These are phyloP conservation scores for Nineta flava DNA, from an alignment of 2,888 invertebrate genomes.

Conservation along the genomic window DNA sequence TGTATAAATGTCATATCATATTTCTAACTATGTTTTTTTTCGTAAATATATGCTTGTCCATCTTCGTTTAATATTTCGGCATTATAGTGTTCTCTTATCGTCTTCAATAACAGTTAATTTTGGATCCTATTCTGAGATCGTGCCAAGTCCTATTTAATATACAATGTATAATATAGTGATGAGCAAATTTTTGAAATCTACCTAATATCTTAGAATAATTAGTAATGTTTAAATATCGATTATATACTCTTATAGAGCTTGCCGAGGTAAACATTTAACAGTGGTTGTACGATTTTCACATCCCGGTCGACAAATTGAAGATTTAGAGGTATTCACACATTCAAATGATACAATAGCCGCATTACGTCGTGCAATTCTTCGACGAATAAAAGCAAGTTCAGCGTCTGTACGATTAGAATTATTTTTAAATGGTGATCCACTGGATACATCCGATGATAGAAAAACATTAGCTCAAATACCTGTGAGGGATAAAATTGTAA, in stretches of 20 bases:
- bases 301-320: constrained; percentile 76
- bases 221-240: neutral
- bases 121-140: neutral
- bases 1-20: too few species aligned
- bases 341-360: constrained; percentile 86
- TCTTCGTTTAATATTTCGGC: too few species aligned
- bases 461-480: constrained; percentile 75
- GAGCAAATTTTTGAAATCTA: neutral
- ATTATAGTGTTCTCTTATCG: too few species aligned
- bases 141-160: too few species aligned
- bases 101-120: too few species aligned
- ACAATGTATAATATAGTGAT: neutral
- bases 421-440: constrained; percentile 72
- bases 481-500: constrained; percentile 75
- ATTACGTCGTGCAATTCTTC: constrained; percentile 60
- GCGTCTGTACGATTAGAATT: constrained; percentile 77
- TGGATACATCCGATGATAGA: constrained; percentile 76
- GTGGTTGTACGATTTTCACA: constrained; percentile 77
- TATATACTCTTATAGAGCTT: constrained; percentile 43
- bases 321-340: constrained; percentile 83
- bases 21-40: too few species aligned
- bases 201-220: neutral
- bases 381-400: constrained; percentile 42
- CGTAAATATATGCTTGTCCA: too few species aligned
- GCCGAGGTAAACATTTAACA: constrained; percentile 77